Conservation (phyloP, 2,113 vertebrate genomes). For the Speoplatyrhinus poulsoni region DNA sequence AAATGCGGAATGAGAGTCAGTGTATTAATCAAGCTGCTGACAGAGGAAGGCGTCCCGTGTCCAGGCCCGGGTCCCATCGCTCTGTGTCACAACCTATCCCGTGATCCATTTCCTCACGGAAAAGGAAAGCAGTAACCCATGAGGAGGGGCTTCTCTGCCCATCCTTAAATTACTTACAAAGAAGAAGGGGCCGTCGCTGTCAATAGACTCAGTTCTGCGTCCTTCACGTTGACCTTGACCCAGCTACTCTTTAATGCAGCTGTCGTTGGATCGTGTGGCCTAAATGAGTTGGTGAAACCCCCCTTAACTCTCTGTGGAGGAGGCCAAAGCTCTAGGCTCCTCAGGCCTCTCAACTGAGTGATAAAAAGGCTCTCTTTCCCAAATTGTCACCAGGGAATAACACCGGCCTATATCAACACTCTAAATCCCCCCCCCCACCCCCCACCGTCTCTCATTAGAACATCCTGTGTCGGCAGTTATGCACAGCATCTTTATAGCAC, state of each 20-base stretch:
- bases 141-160: constrained; percentile 10
- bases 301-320: constrained; percentile 51
- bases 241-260: constrained; percentile 18
- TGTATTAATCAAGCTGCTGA: constrained; percentile 79
- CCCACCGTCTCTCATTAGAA: constrained; percentile 10
- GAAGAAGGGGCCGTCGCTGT: constrained; percentile 22
- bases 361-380: constrained; percentile 59
- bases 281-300: constrained; percentile 41
- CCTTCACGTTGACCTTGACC: constrained; percentile 64
- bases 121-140: too few relatives aligned
- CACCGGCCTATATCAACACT: constrained; percentile 26
- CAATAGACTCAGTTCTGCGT: constrained; percentile 33
- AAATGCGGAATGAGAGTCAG: constrained; percentile 55
- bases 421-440: constrained; percentile 11
- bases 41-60: constrained; percentile 60
- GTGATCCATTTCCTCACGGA: constrained; percentile 29
- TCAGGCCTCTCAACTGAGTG: constrained; percentile 40
- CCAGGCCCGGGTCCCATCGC: constrained; percentile 45
- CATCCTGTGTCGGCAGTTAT: not conserved
- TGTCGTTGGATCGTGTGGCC: constrained; percentile 30
- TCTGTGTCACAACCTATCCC: constrained; percentile 38
- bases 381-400: constrained; percentile 40
- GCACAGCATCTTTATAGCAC: constrained; percentile 40
- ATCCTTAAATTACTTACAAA: constrained; percentile 18
- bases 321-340: constrained; percentile 33